Percentiles rank a stretch among this genome's conserved stretches.
These are phyloP conservation scores for Bombus waltoni DNA, from an alignment of 1,140 invertebrate genomes.

Conservation along the genomic window DNA sequence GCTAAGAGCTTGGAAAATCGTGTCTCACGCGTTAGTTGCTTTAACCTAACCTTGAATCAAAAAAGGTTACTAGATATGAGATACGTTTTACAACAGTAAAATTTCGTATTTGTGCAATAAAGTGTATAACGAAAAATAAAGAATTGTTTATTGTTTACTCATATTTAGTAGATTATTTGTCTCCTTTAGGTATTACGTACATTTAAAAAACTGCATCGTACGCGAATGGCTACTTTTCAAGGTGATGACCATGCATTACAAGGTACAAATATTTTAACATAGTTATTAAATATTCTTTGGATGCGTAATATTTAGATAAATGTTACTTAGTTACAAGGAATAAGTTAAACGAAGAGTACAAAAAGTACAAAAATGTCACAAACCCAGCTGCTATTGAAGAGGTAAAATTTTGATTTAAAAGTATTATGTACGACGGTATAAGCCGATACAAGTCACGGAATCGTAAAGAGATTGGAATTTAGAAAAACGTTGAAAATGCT, in stretches of 20 bases:
- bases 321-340: conserved; percentile 80
- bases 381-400: conserved; percentile 83
- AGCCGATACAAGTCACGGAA: too few relatives aligned
- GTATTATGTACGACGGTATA: too few relatives aligned
- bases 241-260: conserved; percentile 84
- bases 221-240: conserved; percentile 85
- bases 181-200: conserved; percentile 83
- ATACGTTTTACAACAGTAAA: neutral
- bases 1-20: too few relatives aligned
- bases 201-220: conserved; percentile 87
- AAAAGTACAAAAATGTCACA: conserved; percentile 84
- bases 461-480: too few relatives aligned
- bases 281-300: conserved; percentile 11
- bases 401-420: conserved; percentile 75
- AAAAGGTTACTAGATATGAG: too few relatives aligned
- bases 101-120: neutral
- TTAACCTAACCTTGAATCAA: too few relatives aligned
- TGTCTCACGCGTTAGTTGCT: too few relatives aligned
- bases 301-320: conserved; percentile 30
- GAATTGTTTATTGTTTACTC: neutral
- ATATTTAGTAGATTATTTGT: conserved; percentile 18
- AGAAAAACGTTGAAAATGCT: too few relatives aligned
- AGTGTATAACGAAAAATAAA: too few relatives aligned
- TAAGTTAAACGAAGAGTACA: conserved; percentile 87
- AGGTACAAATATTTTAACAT: conserved; percentile 74